Base-by-base conservation (phyloP, 2,888 invertebrate genomes). In the Adineta ricciae region DNA sequence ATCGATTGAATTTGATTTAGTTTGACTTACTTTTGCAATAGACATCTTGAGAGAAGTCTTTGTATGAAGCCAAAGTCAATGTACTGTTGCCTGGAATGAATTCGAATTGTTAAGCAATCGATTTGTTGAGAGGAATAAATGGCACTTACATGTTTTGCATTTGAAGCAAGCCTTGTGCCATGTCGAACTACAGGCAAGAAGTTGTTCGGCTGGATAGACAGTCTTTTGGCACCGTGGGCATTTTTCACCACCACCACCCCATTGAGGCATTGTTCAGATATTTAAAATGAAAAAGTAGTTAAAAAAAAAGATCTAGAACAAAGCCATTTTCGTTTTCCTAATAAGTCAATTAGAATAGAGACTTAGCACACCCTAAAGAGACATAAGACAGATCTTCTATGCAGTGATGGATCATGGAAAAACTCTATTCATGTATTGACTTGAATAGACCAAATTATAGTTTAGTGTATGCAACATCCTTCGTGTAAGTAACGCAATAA, bases 161-260 rank as follows among this genome's bases (percentile, higher is more conserved):
- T 86, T 86, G 49, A 86, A 86, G 72, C 86, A 86, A n/a, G 84
- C 83, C 83, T 86, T 86, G 46, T 86, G 86, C 86, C 86, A 86
- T 41, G 84, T 52, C 14, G 64, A 27, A 64, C 84, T 84, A n/a
- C 78, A 72, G 2, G 84, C 85, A 41, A 83, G 27, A 5, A 84
- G 73, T 50, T 73, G 54, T 84, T 86, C 86, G 21, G 84, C 83
- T 50, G 86, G 82, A 83, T 85, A 85, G 3, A 85, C 85, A 11
- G 85, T 85, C 78, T 85, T 85, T n/a, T 36, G 38, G 64, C 85
- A 85, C 46, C 85, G 78, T 41, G 73, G 83, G 46, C 85, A 85
- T 84, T 84, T 84, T 64, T 85, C 85, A 46, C 85, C 85, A 73
- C 85, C 85, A 85, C 85, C 85, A 21, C 85, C 85, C 52, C 83